Base-by-base conservation (phyloP, 1,140 invertebrate genomes). In the Drosophila persimilis region DNA sequence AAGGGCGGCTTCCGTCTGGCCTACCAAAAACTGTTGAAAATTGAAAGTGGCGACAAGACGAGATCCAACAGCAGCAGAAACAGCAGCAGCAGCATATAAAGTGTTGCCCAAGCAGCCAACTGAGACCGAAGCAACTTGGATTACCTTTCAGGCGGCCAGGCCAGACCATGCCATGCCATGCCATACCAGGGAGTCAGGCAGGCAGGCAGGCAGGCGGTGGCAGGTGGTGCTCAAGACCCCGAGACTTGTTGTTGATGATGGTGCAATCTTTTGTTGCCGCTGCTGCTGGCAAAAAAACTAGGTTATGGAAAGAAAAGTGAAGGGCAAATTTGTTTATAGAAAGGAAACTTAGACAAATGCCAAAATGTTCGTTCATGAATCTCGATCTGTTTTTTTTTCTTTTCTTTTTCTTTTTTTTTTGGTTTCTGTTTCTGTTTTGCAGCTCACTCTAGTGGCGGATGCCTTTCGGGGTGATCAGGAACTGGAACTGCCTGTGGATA, bases 231-330 rank as follows among this genome's bases (percentile, higher is more conserved):
- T 83, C 39, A 50, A 54, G 59, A 57, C 63, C 6, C 31, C 22
- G 65, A 44, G 64, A 67, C 63, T 60, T 83, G 74, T 58, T 65
- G 72, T 66, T 73, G 62, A 85, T 85, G 81, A 85, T 85, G 81
- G 64, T 85, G 81, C 81, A 85, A n/a, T 85, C 81, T 85, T 85
- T 85, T 54, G 73, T 73, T 57, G 67, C 20, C 45, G 63, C 50
- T 20, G 44, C 63, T 41, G 43, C 75, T 83, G 83, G 35, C 78
- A 74, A 89, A 89, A n/a, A 89, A 89, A 89, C 85, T 89, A 80
- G 85, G 85, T 89, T 89, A 89, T 78, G 80, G 85, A 89, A 89
- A 89, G 80, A 85, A 89, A 89, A 89, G 85, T 89, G 85, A 89
- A 89, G 85, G 85, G 85, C 86, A 78, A 74, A 77, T 71, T 57